These are phyloP conservation scores for Connochaetes taurinus DNA, from an alignment of 2,113 vertebrate genomes.

Conservation along the genomic window DNA sequence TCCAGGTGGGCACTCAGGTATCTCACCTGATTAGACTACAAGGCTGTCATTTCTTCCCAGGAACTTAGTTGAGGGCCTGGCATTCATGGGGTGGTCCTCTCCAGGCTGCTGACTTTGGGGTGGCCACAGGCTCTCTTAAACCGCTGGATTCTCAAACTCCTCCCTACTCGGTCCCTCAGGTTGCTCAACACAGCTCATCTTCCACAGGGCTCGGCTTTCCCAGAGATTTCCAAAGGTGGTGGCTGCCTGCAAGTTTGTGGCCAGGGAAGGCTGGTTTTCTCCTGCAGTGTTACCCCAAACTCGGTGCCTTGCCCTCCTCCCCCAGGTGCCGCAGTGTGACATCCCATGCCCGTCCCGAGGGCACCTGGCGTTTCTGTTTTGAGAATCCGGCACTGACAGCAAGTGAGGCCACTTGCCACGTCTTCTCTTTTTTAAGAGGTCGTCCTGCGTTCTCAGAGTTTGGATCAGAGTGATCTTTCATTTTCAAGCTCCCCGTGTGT, in stretches of 20 bases:
- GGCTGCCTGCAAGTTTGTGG: background rate
- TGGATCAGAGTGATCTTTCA: background rate
- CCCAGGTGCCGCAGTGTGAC: background rate
- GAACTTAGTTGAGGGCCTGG: background rate
- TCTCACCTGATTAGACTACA: background rate
- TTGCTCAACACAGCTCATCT: background rate
- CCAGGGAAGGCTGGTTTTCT: background rate
- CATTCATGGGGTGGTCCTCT: background rate
- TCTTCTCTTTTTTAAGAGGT: background rate
- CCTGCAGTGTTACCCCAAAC: background rate
- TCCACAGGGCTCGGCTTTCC: background rate
- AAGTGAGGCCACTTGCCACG: fast-evolving
- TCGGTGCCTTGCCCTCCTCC: background rate
- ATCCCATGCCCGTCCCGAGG: fast-evolving
- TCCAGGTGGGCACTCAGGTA: background rate
- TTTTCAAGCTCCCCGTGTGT: background rate
- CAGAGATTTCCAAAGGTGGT: background rate
- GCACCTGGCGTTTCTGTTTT: background rate
- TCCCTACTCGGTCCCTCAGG: background rate
- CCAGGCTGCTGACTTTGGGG: background rate
- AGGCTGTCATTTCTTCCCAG: background rate
- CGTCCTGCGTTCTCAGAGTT: background rate
- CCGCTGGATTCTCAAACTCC: background rate
- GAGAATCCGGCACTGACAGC: background rate
- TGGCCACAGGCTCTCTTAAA: background rate